phyloP scores from a whole-genome alignment of 2,113 vertebrate genomes.

The Apus apus region DNA sequence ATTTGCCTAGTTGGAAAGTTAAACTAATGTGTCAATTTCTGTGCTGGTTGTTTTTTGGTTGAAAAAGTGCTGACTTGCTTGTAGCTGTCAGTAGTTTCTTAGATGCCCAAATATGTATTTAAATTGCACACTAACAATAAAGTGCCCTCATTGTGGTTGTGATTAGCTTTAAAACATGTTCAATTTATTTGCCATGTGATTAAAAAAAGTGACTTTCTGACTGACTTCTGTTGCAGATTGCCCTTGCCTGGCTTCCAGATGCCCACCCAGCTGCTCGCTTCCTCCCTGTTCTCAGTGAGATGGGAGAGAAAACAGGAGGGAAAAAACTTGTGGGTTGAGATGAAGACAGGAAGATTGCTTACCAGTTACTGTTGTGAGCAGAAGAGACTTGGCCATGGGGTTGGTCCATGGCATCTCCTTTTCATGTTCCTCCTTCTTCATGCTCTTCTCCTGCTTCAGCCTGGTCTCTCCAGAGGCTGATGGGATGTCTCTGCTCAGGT shows the following conservation, averaged over 20 bases:
- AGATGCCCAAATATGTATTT: not conserved
- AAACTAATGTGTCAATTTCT: not conserved
- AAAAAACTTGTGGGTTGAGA: not conserved
- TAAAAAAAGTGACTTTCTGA: not conserved
- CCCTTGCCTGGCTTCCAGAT: not conserved
- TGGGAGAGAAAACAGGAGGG: not conserved
- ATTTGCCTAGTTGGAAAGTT: not conserved
- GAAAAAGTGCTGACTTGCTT: not conserved
- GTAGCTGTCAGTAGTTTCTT: not conserved
- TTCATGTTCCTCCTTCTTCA: rapidly evolving
- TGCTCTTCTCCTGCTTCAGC: not conserved
- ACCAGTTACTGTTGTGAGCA: not conserved
- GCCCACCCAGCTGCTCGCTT: not conserved
- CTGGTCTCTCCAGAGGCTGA: not conserved
- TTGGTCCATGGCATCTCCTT: not conserved
- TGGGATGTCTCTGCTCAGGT: not conserved
- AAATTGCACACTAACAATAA: not conserved
- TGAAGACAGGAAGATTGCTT: not conserved
- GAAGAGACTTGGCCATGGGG: rapidly evolving
- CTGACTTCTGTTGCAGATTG: not conserved
- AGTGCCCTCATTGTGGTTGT: not conserved
- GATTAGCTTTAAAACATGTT: not conserved
- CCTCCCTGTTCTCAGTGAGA: not conserved
- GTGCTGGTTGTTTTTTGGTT: not conserved
- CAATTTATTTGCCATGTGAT: not conserved